Conservation (phyloP, 1,140 invertebrate species). For the Heliconius nattereri region DNA sequence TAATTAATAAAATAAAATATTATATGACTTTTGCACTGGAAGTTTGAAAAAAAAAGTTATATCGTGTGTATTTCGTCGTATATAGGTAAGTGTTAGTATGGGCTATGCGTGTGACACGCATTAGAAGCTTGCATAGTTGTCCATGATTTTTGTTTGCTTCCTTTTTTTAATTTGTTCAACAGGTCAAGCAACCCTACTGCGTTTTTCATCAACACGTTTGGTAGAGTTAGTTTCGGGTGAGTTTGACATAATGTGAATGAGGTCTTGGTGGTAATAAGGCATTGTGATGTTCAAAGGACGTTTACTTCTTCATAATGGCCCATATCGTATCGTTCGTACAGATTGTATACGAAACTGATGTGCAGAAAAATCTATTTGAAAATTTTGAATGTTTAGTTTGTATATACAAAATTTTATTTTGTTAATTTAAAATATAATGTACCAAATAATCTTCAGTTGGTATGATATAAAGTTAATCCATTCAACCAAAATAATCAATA, state of each 20-base stretch:
- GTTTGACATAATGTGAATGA: constrained; percentile 82
- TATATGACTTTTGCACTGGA: not conserved
- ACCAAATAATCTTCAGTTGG: not conserved
- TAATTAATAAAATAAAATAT: too few relatives aligned
- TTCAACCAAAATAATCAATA: too few relatives aligned
- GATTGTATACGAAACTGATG: not conserved
- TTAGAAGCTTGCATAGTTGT: constrained; percentile 68
- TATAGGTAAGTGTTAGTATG: constrained; percentile 26
- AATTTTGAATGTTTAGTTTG: not conserved
- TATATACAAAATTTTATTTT: too few relatives aligned
- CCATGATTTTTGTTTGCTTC: constrained; percentile 69
- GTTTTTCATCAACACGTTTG: constrained; percentile 87
- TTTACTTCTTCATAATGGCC: constrained; percentile 62
- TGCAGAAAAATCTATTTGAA: constrained; percentile 2
- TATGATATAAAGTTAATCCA: not conserved
- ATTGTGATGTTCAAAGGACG: constrained; percentile 76
- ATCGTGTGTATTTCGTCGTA: not conserved
- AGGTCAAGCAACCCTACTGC: constrained; percentile 85
- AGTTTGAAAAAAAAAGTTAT: not conserved
- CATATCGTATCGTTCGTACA: constrained; percentile 46
- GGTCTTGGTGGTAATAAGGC: constrained; percentile 76
- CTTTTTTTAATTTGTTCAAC: constrained; percentile 84
- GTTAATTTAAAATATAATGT: too few relatives aligned
- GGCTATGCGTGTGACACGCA: constrained; percentile 54
- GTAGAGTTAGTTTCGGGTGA: constrained; percentile 87